Base-by-base conservation (phyloP, 1,140 invertebrate species). In the Nephotettix cincticeps region DNA sequence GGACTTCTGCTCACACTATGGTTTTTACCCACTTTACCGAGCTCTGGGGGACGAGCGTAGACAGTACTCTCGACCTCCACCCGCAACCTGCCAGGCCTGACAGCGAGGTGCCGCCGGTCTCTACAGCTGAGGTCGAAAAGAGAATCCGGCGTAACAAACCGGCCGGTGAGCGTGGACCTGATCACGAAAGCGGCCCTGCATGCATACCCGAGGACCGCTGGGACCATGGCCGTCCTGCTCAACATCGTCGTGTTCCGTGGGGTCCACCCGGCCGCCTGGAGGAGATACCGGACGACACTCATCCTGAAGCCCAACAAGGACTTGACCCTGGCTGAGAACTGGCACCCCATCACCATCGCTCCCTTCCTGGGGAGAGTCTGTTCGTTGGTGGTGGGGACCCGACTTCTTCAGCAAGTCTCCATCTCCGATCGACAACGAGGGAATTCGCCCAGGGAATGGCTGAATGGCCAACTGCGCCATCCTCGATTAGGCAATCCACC, bases 241-340 rank as follows among this genome's bases (percentile, higher is more conserved):
- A 75, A 77, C 11, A 11, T 75, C 0, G 0, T 77, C 0, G 0
- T 74, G 0, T 0, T 29, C 0, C 17, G 54, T 0, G 1, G 43
- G 0, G 1, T 21, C 0, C 75, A 66, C n/a, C 75, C 75, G 1
- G 0, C 17, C 0, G 17, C n/a, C 0, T 77, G 75, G 76, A 69
- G 21, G 19, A 23, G 2, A 0, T 75, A 77, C 23, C 23, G 76
- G 14, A 77, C 77, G 0, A 75, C 47, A 0, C 63, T 78, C 0
- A 76, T 79, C 0, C 75, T 76, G 4, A 78, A 79, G 43, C 67
- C 73, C 17, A 73, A 72, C 0, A 76, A 75, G 3, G 56, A 70
- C 3, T 2, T 63, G 0, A 11, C 0, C 1, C 28, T 64, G 0
- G 72, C 76, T 0, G 70, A 43, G 0, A 69, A 76, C n/a, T 78